Evolutionary conservation across 2,113 vertebrate species (phyloP).

Genomic region (Edolisoma coerulescens): DNA sequence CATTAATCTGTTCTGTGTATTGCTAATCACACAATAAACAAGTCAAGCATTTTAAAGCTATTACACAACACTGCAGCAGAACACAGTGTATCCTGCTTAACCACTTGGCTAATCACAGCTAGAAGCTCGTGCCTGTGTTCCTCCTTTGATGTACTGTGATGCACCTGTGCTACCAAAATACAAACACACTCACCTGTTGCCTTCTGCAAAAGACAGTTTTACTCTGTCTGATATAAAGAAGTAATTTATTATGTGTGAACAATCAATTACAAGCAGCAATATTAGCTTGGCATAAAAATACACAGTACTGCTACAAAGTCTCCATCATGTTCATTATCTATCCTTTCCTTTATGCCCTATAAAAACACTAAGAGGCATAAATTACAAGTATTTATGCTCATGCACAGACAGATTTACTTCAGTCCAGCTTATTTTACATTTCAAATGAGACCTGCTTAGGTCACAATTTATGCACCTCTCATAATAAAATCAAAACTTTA

Average conservation of each 20-base stretch:
- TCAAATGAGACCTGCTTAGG: not conserved
- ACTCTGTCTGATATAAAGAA: not conserved
- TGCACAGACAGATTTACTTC: not conserved
- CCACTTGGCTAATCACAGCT: not conserved
- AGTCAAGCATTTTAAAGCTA: not conserved
- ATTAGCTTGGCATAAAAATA: not conserved
- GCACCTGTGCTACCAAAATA: not conserved
- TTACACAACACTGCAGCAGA: conserved; percentile 26
- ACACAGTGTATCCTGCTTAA: not conserved
- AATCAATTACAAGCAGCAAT: not conserved
- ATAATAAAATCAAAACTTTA: not conserved
- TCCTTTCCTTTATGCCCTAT: not conserved
- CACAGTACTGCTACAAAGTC: not conserved
- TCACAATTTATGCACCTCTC: not conserved
- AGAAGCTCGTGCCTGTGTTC: not conserved
- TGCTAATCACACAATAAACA: not conserved
- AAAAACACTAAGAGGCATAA: not conserved
- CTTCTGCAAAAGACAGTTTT: not conserved
- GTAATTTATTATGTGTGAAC: not conserved
- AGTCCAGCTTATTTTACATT: not conserved
- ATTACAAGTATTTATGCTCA: not conserved
- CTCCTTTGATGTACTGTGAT: not conserved
- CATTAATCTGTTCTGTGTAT: not conserved
- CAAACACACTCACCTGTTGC: not conserved
- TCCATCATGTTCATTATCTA: not conserved